phyloP scores from a whole-genome alignment of 2,888 invertebrate genomes.

The Rhynchonema sp. region DNA sequence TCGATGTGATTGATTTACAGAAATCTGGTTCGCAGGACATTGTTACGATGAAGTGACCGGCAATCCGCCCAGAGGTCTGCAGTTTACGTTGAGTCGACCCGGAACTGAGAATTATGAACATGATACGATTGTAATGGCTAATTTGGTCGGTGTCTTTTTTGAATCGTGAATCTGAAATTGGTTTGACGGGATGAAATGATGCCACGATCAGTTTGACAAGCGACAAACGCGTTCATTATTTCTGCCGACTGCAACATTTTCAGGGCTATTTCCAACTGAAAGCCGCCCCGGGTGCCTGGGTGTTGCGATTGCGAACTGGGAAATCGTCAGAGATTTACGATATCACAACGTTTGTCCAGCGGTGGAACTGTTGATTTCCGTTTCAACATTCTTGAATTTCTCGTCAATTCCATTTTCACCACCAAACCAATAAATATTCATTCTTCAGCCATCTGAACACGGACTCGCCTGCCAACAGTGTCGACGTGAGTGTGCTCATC shows the following conservation, averaged over 20 bases:
- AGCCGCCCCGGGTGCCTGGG: constrained; percentile 92
- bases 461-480: constrained; percentile 25
- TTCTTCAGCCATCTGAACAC: constrained; percentile 29
- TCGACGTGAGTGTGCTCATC: constrained; percentile 27
- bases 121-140: constrained; percentile 99
- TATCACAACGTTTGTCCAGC: constrained; percentile 38
- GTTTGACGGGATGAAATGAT: no score
- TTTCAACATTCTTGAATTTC: no score
- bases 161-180: no score
- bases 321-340: constrained; percentile 84
- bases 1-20: not conserved
- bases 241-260: constrained; percentile 6
- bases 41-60: constrained; percentile 73
- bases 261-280: constrained; percentile 76
- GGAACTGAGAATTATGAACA: constrained; percentile 36
- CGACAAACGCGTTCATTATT: not conserved
- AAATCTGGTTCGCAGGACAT: constrained; percentile 42
- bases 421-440: no score
- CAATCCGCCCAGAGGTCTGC: constrained; percentile 88
- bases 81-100: constrained; percentile 66
- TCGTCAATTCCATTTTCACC: not conserved
- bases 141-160: constrained; percentile 44
- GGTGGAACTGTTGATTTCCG: no score
- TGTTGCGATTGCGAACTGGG: constrained; percentile 66
- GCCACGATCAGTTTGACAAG: no score